Percentiles rank a stretch among this genome's conserved stretches.
These are phyloP conservation scores for Crossocerus cetratus DNA, from an alignment of 2,888 invertebrate species.

Conservation along the genomic window DNA sequence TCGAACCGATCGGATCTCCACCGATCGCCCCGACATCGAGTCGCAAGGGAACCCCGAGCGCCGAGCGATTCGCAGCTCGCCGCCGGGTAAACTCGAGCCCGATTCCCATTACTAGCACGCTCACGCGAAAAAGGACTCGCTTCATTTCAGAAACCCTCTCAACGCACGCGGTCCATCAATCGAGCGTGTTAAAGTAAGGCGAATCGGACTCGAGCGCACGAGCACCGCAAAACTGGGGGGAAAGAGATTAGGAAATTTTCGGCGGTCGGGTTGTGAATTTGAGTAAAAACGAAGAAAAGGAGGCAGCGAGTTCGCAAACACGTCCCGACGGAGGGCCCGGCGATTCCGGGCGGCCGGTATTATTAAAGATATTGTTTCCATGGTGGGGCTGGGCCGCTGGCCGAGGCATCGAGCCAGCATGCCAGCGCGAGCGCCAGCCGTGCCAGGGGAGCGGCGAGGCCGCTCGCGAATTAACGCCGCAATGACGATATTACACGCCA, in stretches of 20 bases:
- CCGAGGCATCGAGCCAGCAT: neutral
- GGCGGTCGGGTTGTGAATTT: too few species aligned
- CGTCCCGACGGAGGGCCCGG: neutral
- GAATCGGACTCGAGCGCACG: neutral
- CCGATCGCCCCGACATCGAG: too few species aligned
- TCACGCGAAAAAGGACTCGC: too few species aligned
- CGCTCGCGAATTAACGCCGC: conserved; percentile 35
- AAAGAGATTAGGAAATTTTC: neutral
- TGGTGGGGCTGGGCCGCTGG: neutral
- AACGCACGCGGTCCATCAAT: too few species aligned
- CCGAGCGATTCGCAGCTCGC: too few species aligned
- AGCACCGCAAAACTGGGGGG: neutral
- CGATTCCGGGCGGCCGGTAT: neutral
- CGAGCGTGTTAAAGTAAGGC: too few species aligned
- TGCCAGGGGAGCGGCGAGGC: neutral
- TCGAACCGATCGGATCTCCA: too few species aligned
- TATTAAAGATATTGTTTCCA: neutral
- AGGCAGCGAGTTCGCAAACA: neutral
- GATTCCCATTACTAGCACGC: too few species aligned
- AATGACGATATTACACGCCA: conserved; percentile 41
- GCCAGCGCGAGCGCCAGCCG: neutral
- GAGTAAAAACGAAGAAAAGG: neutral
- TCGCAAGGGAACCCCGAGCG: too few species aligned
- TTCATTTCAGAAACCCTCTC: too few species aligned
- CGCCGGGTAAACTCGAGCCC: too few species aligned